Evolutionary conservation across 2,797 vertebrate genomes (phyloP).

Genomic region (Holocentrus rufus): DNA sequence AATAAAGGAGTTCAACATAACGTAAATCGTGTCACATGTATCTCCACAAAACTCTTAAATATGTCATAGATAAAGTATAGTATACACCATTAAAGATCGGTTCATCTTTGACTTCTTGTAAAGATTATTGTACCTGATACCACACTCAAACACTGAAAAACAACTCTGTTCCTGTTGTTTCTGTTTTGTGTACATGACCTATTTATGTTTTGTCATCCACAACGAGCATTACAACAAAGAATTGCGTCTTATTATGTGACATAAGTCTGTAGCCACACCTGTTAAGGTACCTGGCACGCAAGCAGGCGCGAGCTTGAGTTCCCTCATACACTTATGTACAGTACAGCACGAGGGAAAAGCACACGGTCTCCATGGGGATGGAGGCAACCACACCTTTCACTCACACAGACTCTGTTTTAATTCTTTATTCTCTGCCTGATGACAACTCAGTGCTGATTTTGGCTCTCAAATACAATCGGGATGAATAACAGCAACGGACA

Average conservation of each 20-base stretch:
- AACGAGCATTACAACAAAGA: constrained; percentile 11
- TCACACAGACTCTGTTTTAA: not conserved
- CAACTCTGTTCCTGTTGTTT: too few species aligned
- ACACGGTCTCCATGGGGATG: constrained; percentile 27
- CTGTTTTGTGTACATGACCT: not conserved
- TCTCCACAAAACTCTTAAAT: too few species aligned
- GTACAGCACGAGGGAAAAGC: constrained; percentile 1
- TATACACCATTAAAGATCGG: too few species aligned
- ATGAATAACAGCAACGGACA: not conserved
- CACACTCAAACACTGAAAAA: too few species aligned
- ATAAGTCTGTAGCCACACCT: constrained; percentile 38
- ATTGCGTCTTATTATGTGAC: not conserved
- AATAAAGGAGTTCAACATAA: constrained; percentile 40
- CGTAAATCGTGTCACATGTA: constrained; percentile 1
- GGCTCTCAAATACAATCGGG: not conserved
- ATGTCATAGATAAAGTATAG: too few species aligned
- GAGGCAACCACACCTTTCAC: constrained; percentile 15
- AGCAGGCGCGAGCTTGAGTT: constrained; percentile 46
- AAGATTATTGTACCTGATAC: too few species aligned
- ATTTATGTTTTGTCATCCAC: constrained; percentile 27
- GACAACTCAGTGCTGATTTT: not conserved
- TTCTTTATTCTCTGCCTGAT: not conserved
- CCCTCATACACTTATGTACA: constrained; percentile 26
- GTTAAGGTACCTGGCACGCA: constrained; percentile 28
- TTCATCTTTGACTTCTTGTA: too few species aligned